Evolutionary conservation across 1,140 invertebrate species (phyloP).

Genomic region (Drosophila auraria): DNA sequence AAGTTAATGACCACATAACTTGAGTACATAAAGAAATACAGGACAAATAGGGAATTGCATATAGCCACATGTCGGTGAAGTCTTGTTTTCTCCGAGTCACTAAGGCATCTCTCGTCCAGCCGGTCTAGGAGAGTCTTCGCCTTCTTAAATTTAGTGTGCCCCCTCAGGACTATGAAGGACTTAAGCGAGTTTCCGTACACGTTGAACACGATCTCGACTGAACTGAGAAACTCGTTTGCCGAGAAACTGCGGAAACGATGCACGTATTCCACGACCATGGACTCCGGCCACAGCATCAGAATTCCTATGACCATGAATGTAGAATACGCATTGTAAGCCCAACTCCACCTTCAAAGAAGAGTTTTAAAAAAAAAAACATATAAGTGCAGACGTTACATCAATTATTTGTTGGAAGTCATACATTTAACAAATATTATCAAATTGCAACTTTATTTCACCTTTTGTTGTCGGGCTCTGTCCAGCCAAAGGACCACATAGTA

Average conservation of each 20-base stretch:
- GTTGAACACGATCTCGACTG: slow-evolving; percentile 49
- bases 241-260: slow-evolving; percentile 47
- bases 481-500: slow-evolving; percentile 28
- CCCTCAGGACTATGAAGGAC: slow-evolving; percentile 21
- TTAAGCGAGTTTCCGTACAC: slow-evolving; percentile 51
- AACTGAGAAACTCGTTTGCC: slow-evolving; percentile 56
- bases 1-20: slow-evolving; percentile 23
- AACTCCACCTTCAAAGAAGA: not conserved
- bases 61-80: slow-evolving; percentile 40
- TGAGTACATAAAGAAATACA: slow-evolving; percentile 30
- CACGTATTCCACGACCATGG: slow-evolving; percentile 45
- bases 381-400: not conserved
- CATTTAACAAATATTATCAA: not conserved
- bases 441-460: not conserved
- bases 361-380: not conserved
- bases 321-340: slow-evolving; percentile 8
- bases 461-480: slow-evolving; percentile 31
- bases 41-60: slow-evolving; percentile 29
- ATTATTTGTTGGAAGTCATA: too few relatives aligned
- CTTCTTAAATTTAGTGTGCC: slow-evolving; percentile 17
- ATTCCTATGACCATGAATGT: not conserved
- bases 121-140: slow-evolving; percentile 46
- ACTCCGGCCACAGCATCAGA: slow-evolving; percentile 7
- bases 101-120: slow-evolving; percentile 47
- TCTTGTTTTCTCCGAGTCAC: not conserved